phyloP scores from a whole-genome alignment of 2,888 invertebrate genomes.

The Quadroppia sp. region DNA sequence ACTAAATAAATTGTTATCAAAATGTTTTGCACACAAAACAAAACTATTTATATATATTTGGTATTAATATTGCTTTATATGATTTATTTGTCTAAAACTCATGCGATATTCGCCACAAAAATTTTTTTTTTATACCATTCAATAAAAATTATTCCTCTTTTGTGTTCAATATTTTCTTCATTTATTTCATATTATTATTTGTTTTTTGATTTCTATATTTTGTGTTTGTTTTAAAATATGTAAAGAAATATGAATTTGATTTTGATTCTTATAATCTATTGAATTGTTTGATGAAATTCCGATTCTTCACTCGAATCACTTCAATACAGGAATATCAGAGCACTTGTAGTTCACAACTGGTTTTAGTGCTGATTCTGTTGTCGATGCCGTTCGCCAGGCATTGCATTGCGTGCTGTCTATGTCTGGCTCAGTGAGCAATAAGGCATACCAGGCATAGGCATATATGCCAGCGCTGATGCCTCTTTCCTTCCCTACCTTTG shows the following conservation, averaged over 20 bases:
- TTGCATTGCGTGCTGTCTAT: constrained; percentile 25
- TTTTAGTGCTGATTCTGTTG: constrained; percentile 15
- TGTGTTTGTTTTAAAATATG: background rate
- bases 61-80: background rate
- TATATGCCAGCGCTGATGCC: constrained; percentile 8
- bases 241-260: constrained; percentile 23
- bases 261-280: constrained; percentile 11
- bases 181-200: background rate
- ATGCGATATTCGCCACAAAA: background rate
- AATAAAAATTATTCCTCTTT: constrained; percentile 7
- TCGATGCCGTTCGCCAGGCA: constrained; percentile 16
- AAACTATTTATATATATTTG: background rate
- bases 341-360: background rate
- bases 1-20: constrained; percentile 9
- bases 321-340: background rate
- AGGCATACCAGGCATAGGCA: constrained; percentile 1
- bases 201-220: background rate
- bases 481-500: constrained; percentile 22
- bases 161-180: background rate
- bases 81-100: constrained; percentile 2
- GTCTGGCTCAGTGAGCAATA: constrained; percentile 33
- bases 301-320: background rate
- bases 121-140: background rate
- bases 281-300: constrained; percentile 28
- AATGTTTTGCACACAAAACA: constrained; percentile 1